Conservation (phyloP, 2,888 invertebrate genomes). For the Leptopterna dolabrata region DNA sequence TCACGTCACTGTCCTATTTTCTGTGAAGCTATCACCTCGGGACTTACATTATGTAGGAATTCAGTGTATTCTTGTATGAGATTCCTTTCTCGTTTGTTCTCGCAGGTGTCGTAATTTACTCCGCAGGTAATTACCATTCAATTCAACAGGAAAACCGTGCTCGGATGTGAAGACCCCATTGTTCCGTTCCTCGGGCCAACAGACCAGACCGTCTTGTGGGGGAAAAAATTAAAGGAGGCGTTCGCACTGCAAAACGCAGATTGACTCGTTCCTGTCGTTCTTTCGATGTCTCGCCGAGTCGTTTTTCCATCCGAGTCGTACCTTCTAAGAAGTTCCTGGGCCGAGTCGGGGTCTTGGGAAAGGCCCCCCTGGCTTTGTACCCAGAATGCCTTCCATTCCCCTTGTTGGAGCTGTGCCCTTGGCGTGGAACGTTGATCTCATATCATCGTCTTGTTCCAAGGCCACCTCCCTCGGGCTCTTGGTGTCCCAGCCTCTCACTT, state of each 20-base stretch:
- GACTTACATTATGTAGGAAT: neutral
- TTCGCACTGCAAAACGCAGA: neutral
- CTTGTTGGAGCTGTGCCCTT: conserved; percentile 33
- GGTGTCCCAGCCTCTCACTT: conserved; percentile 45
- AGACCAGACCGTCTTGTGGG: too few relatives aligned
- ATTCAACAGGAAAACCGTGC: neutral
- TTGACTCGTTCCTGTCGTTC: neutral
- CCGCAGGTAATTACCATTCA: neutral
- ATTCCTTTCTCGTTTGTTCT: neutral
- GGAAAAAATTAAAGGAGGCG: neutral
- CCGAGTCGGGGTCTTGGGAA: neutral
- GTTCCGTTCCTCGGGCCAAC: neutral
- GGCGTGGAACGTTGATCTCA: conserved; percentile 54
- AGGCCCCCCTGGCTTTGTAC: neutral
- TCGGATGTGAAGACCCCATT: neutral
- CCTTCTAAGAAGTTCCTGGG: neutral
- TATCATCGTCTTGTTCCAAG: conserved; percentile 48
- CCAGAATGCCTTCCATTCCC: conserved; percentile 19
- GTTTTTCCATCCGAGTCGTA: neutral
- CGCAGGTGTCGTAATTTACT: neutral
- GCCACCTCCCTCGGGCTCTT: conserved; percentile 28
- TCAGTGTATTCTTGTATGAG: neutral
- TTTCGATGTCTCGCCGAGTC: neutral
- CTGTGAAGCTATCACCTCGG: neutral
- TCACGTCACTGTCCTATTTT: too few relatives aligned